A percentile compares a stretch with the other conserved stretches of the same genome.
These are phyloP conservation scores for Rhingia campestris DNA, from an alignment of 2,888 invertebrate species.

Conservation along the genomic window DNA sequence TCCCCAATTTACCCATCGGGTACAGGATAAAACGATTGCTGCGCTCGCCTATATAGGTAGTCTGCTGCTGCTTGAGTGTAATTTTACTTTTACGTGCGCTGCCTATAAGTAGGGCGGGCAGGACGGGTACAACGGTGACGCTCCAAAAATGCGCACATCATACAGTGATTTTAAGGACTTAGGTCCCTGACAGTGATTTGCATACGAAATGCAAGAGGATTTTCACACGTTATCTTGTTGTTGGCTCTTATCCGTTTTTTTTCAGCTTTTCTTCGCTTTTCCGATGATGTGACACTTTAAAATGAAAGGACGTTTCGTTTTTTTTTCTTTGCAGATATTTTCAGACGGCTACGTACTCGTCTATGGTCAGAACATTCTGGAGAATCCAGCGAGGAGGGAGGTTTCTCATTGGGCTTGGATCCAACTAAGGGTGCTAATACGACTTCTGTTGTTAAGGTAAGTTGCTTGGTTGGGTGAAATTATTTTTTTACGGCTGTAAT, in stretches of 20 bases:
- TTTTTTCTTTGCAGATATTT: slow-evolving; percentile 78
- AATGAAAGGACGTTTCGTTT: slow-evolving; percentile 42
- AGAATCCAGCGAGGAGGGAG: slow-evolving; percentile 75
- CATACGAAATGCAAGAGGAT: slow-evolving; percentile 58
- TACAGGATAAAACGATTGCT: slow-evolving; percentile 46
- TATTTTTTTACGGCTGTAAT: slow-evolving; percentile 5
- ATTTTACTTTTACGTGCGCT: slow-evolving; percentile 52
- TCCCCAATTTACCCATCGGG: neutral
- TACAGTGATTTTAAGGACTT: slow-evolving; percentile 66
- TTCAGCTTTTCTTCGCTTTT: slow-evolving; percentile 33
- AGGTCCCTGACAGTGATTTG: slow-evolving; percentile 62
- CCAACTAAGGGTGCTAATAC: slow-evolving; percentile 80
- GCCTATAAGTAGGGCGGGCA: neutral
- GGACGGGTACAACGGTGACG: neutral
- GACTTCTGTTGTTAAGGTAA: slow-evolving; percentile 82
- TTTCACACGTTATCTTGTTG: slow-evolving; percentile 27
- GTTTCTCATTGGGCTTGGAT: slow-evolving; percentile 73
- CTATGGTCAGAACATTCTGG: slow-evolving; percentile 76
- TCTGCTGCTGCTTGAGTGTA: slow-evolving; percentile 27
- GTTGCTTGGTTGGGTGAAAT: slow-evolving; percentile 40
- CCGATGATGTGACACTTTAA: slow-evolving; percentile 53
- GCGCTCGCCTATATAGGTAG: slow-evolving; percentile 35
- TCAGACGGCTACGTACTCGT: slow-evolving; percentile 80
- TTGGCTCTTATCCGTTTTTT: slow-evolving; percentile 2
- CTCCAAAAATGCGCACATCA: slow-evolving; percentile 32